Percentiles rank a stretch among this genome's conserved stretches.
phyloP scores from a whole-genome alignment of 2,888 invertebrate species.

The Brachyptera risi region DNA sequence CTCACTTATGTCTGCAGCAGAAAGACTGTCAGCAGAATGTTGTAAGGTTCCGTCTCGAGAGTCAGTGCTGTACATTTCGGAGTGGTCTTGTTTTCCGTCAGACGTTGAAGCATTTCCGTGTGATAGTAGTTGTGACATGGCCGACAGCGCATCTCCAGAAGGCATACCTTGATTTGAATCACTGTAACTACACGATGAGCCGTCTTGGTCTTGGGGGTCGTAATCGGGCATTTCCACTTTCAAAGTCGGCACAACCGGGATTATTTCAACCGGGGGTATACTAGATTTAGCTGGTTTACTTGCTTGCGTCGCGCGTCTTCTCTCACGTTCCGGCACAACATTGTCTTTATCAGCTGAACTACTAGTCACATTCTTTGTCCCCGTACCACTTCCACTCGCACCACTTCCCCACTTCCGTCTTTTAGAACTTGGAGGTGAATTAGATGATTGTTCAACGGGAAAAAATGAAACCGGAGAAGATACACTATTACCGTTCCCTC shows the following conservation, averaged over 20 bases:
- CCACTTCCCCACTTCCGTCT: conserved; percentile 24
- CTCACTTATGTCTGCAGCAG: conserved; percentile 30
- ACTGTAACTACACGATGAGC: conserved; percentile 25
- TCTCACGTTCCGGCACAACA: conserved; percentile 29
- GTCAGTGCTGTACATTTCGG: conserved; percentile 29
- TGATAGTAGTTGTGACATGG: conserved; percentile 21
- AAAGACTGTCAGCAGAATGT: conserved; percentile 22
- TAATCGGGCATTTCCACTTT: conserved; percentile 57
- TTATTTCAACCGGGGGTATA: conserved; percentile 45
- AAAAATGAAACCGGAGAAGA: conserved; percentile 25
- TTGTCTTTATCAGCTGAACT: not conserved
- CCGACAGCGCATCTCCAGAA: conserved; percentile 12
- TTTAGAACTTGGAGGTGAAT: conserved; percentile 25
- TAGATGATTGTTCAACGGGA: conserved; percentile 15
- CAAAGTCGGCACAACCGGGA: conserved; percentile 49
- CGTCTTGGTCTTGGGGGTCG: conserved; percentile 43
- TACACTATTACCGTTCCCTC: conserved; percentile 8
- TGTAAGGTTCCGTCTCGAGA: conserved; percentile 25
- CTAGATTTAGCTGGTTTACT: conserved; percentile 36
- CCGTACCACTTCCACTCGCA: conserved; percentile 26
- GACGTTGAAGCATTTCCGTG: conserved; percentile 1
- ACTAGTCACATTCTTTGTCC: conserved; percentile 17
- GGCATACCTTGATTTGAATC: conserved; percentile 24
- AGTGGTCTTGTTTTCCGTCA: conserved; percentile 19
- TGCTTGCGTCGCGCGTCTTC: conserved; percentile 26